phyloP scores from a whole-genome alignment of 2,888 invertebrate genomes.

The Mythimna impura region DNA sequence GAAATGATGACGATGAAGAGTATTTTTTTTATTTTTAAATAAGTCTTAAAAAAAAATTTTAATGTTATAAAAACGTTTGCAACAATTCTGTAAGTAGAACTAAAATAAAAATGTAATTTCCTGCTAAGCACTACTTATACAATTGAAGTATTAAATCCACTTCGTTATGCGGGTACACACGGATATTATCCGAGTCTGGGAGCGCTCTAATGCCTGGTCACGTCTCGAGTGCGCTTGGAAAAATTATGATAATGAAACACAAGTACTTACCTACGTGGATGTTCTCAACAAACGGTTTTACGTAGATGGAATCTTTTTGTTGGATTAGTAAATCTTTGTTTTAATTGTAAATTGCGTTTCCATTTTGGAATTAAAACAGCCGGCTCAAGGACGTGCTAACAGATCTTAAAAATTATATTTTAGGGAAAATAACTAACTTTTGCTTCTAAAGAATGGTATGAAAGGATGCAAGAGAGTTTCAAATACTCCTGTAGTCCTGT shows the following conservation, averaged over 20 bases:
- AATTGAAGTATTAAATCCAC: slow-evolving; percentile 27
- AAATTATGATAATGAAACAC: slow-evolving; percentile 43
- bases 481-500: too few species aligned
- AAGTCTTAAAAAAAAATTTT: too few species aligned
- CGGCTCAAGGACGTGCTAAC: too few species aligned
- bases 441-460: too few species aligned
- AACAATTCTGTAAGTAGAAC: neutral
- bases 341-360: neutral
- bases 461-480: too few species aligned
- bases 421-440: too few species aligned
- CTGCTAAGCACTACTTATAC: slow-evolving; percentile 10
- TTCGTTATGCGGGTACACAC: slow-evolving; percentile 35
- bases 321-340: neutral
- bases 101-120: slow-evolving; percentile 22
- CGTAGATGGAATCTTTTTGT: neutral
- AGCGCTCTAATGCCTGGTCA: slow-evolving; percentile 40
- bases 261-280: slow-evolving; percentile 11
- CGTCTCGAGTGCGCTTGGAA: slow-evolving; percentile 27
- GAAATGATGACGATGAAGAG: too few species aligned
- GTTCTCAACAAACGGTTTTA: slow-evolving; percentile 3
- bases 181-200: slow-evolving; percentile 24
- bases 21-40: too few species aligned
- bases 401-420: too few species aligned
- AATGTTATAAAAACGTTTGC: too few species aligned
- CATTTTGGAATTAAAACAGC: too few species aligned